A percentile compares a stretch with the other conserved stretches of the same genome.
Conservation (phyloP, 2,888 invertebrate species). For the Thalpophila matura region DNA sequence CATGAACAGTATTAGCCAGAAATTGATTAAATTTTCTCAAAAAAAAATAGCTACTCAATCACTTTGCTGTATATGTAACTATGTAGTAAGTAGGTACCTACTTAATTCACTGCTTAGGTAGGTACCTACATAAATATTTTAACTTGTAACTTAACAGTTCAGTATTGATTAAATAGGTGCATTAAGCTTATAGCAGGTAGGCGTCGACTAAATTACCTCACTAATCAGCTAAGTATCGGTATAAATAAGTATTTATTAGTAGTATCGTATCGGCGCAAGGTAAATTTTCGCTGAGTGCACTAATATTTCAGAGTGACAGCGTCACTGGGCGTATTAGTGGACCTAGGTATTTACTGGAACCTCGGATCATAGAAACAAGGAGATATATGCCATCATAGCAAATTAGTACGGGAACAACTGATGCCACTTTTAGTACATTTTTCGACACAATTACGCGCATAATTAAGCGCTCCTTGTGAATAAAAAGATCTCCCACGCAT, state of each 20-base stretch:
- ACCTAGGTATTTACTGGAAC: not conserved
- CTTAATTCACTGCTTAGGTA: not conserved
- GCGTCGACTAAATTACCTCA: conserved; percentile 14
- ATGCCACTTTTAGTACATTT: too few species aligned
- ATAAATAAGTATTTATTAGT: conserved; percentile 18
- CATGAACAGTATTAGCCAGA: too few species aligned
- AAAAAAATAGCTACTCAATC: too few species aligned
- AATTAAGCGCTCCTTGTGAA: too few species aligned
- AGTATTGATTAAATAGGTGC: conserved; percentile 24
- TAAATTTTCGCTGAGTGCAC: conserved; percentile 27
- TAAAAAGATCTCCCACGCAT: too few species aligned
- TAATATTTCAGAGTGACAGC: conserved; percentile 38
- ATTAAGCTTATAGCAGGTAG: conserved; percentile 19
- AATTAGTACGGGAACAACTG: too few species aligned
- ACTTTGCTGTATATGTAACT: too few species aligned
- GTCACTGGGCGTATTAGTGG: conserved; percentile 19
- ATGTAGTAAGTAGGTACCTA: too few species aligned
- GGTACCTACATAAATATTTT: not conserved
- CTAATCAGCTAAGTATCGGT: conserved; percentile 7
- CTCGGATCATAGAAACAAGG: too few species aligned
- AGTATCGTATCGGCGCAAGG: not conserved
- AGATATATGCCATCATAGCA: too few species aligned
- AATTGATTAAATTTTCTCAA: too few species aligned
- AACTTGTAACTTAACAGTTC: not conserved
- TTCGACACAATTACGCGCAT: too few species aligned